Evolutionary conservation across 2,888 invertebrate genomes (phyloP).

Genomic region (Exocentrus adspersus): DNA sequence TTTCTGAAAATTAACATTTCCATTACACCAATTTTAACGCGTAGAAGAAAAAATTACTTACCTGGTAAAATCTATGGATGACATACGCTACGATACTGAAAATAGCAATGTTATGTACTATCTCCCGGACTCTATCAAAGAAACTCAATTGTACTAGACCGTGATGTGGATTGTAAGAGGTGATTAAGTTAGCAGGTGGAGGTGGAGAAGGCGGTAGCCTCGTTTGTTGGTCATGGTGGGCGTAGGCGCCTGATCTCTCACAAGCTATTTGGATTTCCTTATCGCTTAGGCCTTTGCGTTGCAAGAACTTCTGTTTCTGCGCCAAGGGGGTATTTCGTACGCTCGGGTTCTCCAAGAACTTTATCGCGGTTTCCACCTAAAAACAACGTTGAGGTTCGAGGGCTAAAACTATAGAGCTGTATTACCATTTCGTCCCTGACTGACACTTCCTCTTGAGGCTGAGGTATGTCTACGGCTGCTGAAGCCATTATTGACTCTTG

Average conservation of each 20-base stretch:
- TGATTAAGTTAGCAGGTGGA: slow-evolving; percentile 35
- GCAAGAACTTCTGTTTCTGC: slow-evolving; percentile 82
- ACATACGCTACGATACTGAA: slow-evolving; percentile 83
- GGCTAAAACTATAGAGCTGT: background rate
- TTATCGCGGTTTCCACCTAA: slow-evolving; percentile 85
- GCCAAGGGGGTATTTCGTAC: slow-evolving; percentile 79
- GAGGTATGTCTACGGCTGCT: slow-evolving; percentile 22
- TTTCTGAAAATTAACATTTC: slow-evolving; percentile 63
- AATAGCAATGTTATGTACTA: slow-evolving; percentile 77
- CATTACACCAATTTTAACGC: too few relatives aligned
- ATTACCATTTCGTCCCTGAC: slow-evolving; percentile 42
- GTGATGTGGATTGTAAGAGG: slow-evolving; percentile 40
- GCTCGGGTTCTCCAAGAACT: slow-evolving; percentile 87
- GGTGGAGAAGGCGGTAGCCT: slow-evolving; percentile 50
- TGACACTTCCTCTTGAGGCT: slow-evolving; percentile 19
- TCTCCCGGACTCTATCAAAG: slow-evolving; percentile 71
- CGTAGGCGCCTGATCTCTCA: slow-evolving; percentile 69
- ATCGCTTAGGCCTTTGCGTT: slow-evolving; percentile 80
- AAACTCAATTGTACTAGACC: slow-evolving; percentile 59
- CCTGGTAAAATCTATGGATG: slow-evolving; percentile 85
- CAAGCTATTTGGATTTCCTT: slow-evolving; percentile 80
- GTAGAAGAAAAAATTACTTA: too few relatives aligned
- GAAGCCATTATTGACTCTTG: slow-evolving; percentile 30
- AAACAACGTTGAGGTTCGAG: slow-evolving; percentile 44
- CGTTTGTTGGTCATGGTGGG: slow-evolving; percentile 52